Evolutionary conservation across 2,113 vertebrate species (phyloP).

Genomic region (Mastomys coucha): DNA sequence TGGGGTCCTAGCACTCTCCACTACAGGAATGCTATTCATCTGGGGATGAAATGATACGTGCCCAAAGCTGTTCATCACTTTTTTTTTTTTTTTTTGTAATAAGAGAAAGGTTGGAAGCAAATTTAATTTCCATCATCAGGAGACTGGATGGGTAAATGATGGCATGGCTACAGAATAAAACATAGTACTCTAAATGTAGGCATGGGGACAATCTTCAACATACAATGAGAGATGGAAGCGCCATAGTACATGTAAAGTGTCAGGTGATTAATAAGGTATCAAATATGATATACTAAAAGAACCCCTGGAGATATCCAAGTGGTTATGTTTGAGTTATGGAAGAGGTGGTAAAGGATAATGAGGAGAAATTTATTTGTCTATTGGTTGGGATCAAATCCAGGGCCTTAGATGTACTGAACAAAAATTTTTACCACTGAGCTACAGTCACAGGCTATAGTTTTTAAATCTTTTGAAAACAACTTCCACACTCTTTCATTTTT

Average conservation of each 20-base stretch:
- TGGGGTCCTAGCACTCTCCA: neutral
- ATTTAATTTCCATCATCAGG: neutral
- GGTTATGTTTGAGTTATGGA: neutral
- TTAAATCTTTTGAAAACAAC: neutral
- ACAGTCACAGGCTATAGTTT: neutral
- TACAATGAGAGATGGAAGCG: neutral
- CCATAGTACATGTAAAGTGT: neutral
- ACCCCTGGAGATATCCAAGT: neutral
- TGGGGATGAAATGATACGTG: neutral
- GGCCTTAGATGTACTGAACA: neutral
- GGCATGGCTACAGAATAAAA: neutral
- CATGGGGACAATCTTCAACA: neutral
- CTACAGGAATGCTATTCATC: neutral
- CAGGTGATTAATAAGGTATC: neutral
- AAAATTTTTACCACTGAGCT: neutral
- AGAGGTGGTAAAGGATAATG: neutral
- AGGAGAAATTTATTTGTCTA: neutral
- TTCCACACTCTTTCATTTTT: neutral
- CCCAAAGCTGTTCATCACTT: neutral
- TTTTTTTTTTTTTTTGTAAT: constrained; percentile 33
- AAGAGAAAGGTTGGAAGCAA: constrained; percentile 16
- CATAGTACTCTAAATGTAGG: too few species aligned
- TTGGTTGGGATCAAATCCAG: neutral
- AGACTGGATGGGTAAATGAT: neutral
- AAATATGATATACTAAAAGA: neutral